Base-by-base conservation (phyloP, 2,797 vertebrate species). In the Adrianichthys oophorus region DNA sequence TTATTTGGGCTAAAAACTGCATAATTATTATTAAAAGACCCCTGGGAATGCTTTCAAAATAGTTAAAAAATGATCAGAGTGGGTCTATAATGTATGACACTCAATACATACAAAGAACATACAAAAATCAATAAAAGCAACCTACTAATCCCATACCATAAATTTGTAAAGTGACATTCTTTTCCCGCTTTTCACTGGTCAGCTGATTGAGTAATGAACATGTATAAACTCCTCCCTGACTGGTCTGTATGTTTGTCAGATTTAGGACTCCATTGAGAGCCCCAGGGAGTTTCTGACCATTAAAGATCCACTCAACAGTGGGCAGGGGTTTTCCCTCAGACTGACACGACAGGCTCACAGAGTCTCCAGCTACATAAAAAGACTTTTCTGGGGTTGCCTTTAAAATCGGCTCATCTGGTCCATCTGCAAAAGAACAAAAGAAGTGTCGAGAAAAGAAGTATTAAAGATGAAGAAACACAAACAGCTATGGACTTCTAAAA, bases 211-310 rank as follows among this genome's bases (percentile, higher is more conserved):
- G 15, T 16, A 92, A 61, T 0, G 57, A 62, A 58, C 94, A 95
- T 1, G 85, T 90, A 40, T 95, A 95, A n/a, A 59, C 5, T 0
- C 94, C 94, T 0, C 80, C 85, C 69, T 95, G 93, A 53, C 73
- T 87, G 5, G 82, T 80, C 26, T 83, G 69, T 12, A 93, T 74
- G 0, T 75, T 15, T 0, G 66, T 78, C 56, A 93, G 84, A 55
- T 80, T 78, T 18, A 95, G 82, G 18, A 81, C 51, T 24, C 90
- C 89, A 2, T 65, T 24, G 0, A 41, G 42, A 0, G 87, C 79
- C 32, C 80, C 60, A 0, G 70, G 57, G 41, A 93, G 70, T 0
- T 55, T 37, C 3, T 69, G 57, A 29, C 85, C 88, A 0, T 75
- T 77, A 65, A 92, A 88, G 41, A 67, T 53, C 94, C 94, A 95